Conservation (phyloP, 35 echinoderm and acorn worm species). For the Strongylocentrotus purpuratus region DNA sequence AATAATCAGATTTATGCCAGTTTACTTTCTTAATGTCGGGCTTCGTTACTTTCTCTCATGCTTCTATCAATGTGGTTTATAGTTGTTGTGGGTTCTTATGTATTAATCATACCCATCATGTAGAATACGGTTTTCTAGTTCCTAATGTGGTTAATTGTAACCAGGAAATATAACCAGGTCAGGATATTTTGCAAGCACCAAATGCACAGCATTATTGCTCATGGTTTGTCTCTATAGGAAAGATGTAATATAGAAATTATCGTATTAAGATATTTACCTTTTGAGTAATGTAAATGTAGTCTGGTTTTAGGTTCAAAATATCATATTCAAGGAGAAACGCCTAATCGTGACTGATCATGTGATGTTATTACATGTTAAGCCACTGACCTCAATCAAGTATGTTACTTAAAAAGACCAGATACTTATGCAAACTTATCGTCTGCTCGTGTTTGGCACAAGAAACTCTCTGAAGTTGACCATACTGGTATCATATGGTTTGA, state of each 20-base stretch:
- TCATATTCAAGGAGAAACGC: neutral
- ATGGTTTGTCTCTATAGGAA: too few relatives aligned
- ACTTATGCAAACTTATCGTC: too few relatives aligned
- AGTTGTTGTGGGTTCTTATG: neutral
- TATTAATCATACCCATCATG: neutral
- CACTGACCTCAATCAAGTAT: neutral
- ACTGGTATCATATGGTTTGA: too few relatives aligned
- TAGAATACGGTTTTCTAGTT: neutral
- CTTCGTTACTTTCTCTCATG: neutral
- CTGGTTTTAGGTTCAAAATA: too few relatives aligned
- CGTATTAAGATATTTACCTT: too few relatives aligned
- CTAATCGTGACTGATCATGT: neutral
- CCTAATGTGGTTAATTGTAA: neutral
- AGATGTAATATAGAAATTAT: too few relatives aligned
- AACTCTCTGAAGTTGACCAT: too few relatives aligned
- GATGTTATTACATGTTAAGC: neutral
- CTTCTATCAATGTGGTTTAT: neutral
- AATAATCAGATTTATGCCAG: neutral
- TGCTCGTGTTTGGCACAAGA: too few relatives aligned
- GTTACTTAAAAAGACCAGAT: too few relatives aligned
- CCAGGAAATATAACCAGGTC: neutral
- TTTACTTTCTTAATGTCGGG: neutral
- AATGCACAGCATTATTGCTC: too few relatives aligned
- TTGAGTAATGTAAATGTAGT: too few relatives aligned
- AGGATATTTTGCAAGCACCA: neutral